Percentiles rank a stretch among this genome's conserved stretches.
phyloP scores from a whole-genome alignment of 2,797 vertebrate species.

The Garrulus glandarius region DNA sequence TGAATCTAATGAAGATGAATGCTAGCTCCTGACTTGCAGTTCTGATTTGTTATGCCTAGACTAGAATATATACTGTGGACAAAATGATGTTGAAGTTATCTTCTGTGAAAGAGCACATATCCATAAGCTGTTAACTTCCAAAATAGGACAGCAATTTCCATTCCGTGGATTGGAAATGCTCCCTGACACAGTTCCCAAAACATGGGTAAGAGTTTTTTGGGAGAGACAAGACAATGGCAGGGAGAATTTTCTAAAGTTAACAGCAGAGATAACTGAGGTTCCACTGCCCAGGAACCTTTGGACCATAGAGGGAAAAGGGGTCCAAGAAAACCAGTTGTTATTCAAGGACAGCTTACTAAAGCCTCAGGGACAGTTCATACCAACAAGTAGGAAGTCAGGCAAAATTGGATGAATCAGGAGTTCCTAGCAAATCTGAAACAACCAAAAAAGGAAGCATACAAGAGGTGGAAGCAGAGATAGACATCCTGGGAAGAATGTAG shows the following conservation, averaged over 20 bases:
- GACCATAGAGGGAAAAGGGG: background rate
- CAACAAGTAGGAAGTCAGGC: background rate
- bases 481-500: background rate
- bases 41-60: background rate
- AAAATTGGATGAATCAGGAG: background rate
- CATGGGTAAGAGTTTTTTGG: background rate
- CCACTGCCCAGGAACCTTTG: background rate
- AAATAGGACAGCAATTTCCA: background rate
- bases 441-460: background rate
- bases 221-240: background rate
- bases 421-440: background rate
- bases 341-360: background rate
- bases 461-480: background rate
- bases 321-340: background rate
- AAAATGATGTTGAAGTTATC: background rate
- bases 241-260: background rate
- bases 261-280: background rate
- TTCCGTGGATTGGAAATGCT: background rate
- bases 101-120: background rate
- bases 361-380: background rate
- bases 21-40: background rate
- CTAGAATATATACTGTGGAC: background rate
- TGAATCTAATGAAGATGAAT: background rate
- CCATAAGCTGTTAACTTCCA: background rate
- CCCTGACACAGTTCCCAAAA: background rate